Evolutionary conservation across 2,113 vertebrate species (phyloP).

Genomic region (Salvelinus alpinus): DNA sequence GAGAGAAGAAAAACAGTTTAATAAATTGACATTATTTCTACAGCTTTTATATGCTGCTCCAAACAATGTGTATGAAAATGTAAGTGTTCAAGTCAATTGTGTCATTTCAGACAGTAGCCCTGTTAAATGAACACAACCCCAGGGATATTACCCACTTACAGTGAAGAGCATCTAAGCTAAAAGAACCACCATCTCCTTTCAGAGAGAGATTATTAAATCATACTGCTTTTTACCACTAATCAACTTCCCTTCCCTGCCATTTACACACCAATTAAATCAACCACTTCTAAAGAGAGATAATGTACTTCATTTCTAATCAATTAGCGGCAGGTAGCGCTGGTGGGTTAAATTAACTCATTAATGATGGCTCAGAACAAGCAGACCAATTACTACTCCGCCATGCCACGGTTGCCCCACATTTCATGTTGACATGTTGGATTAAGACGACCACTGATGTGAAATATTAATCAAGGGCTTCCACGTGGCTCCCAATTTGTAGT

Average conservation of each 20-base stretch:
- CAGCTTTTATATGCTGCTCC: no score
- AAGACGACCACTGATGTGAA: not conserved
- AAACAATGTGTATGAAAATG: no score
- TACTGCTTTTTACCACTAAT: no score
- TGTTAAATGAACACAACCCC: no score
- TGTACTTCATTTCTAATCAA: conserved; percentile 5
- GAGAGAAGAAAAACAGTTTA: not conserved
- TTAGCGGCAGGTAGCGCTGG: conserved; percentile 8
- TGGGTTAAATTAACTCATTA: no score
- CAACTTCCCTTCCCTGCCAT: no score
- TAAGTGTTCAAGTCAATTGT: no score
- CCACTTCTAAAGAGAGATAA: not conserved
- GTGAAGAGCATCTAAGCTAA: not conserved
- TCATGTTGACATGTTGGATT: not conserved
- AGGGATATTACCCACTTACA: no score
- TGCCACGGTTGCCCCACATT: not conserved
- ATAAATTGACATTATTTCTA: no score
- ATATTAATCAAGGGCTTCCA: conserved; percentile 17
- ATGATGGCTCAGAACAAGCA: not conserved
- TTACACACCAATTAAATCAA: conserved; percentile 11
- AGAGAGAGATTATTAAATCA: not conserved
- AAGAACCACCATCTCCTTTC: not conserved
- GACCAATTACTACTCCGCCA: not conserved
- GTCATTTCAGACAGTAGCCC: no score
- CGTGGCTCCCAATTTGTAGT: not conserved